Percentiles rank a stretch among this genome's conserved stretches.
These are phyloP conservation scores for Formica exsecta DNA, from an alignment of 1,140 invertebrate genomes.

Conservation along the genomic window DNA sequence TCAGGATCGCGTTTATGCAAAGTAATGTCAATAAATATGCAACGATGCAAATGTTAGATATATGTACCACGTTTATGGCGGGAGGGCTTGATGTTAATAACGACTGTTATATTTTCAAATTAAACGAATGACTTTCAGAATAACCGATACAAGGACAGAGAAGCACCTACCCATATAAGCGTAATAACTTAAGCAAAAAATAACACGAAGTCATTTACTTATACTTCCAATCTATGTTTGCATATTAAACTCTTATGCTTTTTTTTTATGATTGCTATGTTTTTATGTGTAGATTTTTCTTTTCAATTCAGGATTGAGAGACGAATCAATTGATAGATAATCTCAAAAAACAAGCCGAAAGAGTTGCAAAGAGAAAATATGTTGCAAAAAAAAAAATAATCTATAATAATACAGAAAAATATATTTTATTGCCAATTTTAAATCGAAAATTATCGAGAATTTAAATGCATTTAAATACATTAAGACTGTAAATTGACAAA, in stretches of 20 bases:
- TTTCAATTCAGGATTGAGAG: conserved; percentile 8
- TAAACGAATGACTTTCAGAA: conserved; percentile 12
- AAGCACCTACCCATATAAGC: neutral
- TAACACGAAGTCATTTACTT: neutral
- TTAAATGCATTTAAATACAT: too few species aligned
- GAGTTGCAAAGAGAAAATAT: neutral
- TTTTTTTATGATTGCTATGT: neutral
- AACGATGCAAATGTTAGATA: conserved; percentile 76
- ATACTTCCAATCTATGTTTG: conserved; percentile 6
- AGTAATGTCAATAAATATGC: conserved; percentile 73
- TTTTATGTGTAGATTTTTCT: neutral
- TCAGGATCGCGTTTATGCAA: conserved; percentile 70
- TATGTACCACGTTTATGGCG: conserved; percentile 68
- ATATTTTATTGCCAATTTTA: too few species aligned
- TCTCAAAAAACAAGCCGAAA: neutral
- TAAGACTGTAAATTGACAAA: too few species aligned
- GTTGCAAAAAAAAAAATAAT: neutral
- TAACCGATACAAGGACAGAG: neutral
- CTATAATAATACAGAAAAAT: too few species aligned
- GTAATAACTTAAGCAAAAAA: conserved; percentile 6
- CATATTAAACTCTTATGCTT: conserved; percentile 22
- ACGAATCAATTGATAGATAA: neutral
- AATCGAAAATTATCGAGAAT: too few species aligned
- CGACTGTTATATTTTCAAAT: conserved; percentile 56
- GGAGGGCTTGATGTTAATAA: conserved; percentile 36